phyloP scores from a whole-genome alignment of 2,113 vertebrate genomes.

The Physeter macrocephalus region DNA sequence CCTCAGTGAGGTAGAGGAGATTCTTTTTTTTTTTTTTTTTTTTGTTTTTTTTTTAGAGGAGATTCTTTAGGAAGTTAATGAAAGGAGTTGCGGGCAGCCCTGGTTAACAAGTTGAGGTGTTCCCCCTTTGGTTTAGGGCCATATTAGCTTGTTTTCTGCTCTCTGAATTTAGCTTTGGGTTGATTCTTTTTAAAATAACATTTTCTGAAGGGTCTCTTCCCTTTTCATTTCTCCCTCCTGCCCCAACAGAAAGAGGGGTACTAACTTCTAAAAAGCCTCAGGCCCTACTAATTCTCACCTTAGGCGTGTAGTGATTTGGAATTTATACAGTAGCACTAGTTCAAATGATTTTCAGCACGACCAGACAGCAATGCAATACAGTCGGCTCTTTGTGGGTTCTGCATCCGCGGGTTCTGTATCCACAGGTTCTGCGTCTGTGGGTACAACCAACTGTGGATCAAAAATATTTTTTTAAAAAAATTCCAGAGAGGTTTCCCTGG shows the following conservation, averaged over 20 bases:
- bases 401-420: too few relatives aligned
- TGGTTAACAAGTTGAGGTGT: not conserved
- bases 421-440: too few relatives aligned
- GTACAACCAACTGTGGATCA: not conserved
- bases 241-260: not conserved
- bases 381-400: not conserved
- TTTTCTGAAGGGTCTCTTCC: not conserved
- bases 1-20: not conserved
- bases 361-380: not conserved
- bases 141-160: not conserved
- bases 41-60: too few relatives aligned
- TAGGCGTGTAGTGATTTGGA: not conserved
- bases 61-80: not conserved
- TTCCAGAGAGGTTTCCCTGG: too few relatives aligned
- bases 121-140: not conserved
- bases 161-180: constrained; percentile 19
- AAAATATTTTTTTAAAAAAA: not conserved
- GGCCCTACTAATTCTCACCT: not conserved
- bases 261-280: not conserved
- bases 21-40: too few relatives aligned
- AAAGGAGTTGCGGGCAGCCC: not conserved
- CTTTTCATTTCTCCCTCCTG: not conserved
- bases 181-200: not conserved
- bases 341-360: not conserved
- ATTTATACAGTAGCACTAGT: not conserved